Conservation (phyloP, 2,113 vertebrate species). For the Sclerurus mexicanus region DNA sequence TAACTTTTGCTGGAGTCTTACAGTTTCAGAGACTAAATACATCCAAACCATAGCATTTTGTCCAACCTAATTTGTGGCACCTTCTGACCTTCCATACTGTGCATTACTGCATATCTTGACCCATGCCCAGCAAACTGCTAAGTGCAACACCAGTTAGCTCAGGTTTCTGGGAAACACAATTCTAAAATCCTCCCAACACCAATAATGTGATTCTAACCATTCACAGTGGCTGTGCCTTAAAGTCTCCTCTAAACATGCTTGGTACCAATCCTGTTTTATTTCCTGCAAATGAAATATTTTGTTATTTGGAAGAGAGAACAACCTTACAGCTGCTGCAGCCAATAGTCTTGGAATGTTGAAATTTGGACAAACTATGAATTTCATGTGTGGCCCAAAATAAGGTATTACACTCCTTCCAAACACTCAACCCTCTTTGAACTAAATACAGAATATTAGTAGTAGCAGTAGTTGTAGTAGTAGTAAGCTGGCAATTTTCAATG, state of each 20-base stretch:
- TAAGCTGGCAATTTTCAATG: not conserved
- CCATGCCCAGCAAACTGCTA: not conserved
- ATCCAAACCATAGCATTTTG: not conserved
- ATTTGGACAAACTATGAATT: not conserved
- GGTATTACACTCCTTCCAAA: not conserved
- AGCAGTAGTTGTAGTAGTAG: not conserved
- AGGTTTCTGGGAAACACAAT: slow-evolving; percentile 20
- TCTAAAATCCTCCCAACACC: not conserved
- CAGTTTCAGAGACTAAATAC: not conserved
- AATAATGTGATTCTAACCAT: not conserved
- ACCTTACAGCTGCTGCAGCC: not conserved
- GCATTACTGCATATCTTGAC: not conserved
- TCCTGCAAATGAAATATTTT: not conserved
- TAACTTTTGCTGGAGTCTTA: not conserved
- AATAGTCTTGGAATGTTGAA: not conserved
- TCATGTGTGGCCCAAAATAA: not conserved
- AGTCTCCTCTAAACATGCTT: not conserved
- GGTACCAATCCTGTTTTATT: not conserved
- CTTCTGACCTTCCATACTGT: not conserved
- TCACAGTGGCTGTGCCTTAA: rapidly evolving
- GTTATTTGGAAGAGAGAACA: not conserved
- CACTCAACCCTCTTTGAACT: not conserved
- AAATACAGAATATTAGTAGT: not conserved
- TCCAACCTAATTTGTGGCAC: not conserved
- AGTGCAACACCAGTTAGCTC: not conserved